These are phyloP conservation scores for Molossus molossus DNA, from an alignment of 2,797 vertebrate species.

Conservation along the genomic window DNA sequence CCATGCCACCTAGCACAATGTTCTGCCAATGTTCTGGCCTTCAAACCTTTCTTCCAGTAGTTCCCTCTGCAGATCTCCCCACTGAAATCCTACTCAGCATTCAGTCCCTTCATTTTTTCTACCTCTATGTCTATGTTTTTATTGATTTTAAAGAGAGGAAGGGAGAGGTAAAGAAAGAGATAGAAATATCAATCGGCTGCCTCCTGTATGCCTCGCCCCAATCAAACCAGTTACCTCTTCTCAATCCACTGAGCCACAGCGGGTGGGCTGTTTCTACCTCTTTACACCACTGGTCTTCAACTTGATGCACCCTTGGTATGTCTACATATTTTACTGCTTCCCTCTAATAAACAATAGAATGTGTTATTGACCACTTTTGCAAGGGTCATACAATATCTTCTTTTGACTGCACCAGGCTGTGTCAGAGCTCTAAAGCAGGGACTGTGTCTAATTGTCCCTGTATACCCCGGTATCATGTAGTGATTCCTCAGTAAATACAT, in stretches of 20 bases:
- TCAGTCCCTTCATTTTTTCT: slow-evolving; percentile 61
- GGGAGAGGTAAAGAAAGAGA: too few relatives aligned
- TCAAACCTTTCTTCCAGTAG: slow-evolving; percentile 31
- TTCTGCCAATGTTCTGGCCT: slow-evolving; percentile 34
- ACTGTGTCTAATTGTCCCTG: background rate
- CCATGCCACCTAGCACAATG: background rate
- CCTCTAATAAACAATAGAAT: slow-evolving; percentile 24
- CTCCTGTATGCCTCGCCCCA: too few relatives aligned
- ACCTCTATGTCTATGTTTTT: background rate
- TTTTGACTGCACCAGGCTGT: background rate
- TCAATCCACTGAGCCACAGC: too few relatives aligned
- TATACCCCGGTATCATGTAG: background rate
- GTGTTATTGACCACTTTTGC: slow-evolving; percentile 1
- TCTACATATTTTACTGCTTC: background rate
- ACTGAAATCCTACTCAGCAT: slow-evolving; percentile 26
- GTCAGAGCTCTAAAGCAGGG: slow-evolving; percentile 14
- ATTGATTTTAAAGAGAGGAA: too few relatives aligned
- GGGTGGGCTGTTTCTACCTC: background rate
- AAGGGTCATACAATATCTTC: slow-evolving; percentile 6
- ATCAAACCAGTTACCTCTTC: too few relatives aligned
- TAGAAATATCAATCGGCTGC: too few relatives aligned
- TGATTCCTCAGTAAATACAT: background rate
- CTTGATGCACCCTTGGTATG: background rate
- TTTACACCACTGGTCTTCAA: background rate
- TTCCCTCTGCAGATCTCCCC: slow-evolving; percentile 25